A percentile compares a stretch with the other conserved stretches of the same genome.
These are phyloP conservation scores for Podotricha telesiphe DNA, from an alignment of 2,888 invertebrate genomes.

Conservation along the genomic window DNA sequence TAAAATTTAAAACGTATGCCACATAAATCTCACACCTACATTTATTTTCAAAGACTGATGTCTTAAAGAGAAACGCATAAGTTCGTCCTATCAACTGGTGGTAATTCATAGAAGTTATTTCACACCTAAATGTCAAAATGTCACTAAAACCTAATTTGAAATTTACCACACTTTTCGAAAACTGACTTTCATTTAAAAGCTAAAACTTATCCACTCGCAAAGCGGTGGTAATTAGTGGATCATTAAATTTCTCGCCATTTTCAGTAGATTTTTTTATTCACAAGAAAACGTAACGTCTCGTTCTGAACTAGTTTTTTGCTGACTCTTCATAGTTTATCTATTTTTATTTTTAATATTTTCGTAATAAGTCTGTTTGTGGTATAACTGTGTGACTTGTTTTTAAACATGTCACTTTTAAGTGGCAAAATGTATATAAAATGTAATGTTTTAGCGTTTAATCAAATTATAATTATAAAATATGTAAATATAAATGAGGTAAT, in stretches of 20 bases:
- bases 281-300: slow-evolving; percentile 32
- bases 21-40: not conserved
- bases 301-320: slow-evolving; percentile 25
- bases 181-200: slow-evolving; percentile 25
- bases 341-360: slow-evolving; percentile 22
- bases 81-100: not conserved
- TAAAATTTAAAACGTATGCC: slow-evolving; percentile 9
- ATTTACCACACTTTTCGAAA: slow-evolving; percentile 18
- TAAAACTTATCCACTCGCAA: slow-evolving; percentile 34
- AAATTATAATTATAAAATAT: too few species aligned
- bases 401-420: not conserved
- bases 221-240: slow-evolving; percentile 42
- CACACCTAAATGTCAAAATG: slow-evolving; percentile 4
- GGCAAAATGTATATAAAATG: too few species aligned
- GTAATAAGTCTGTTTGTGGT: not conserved
- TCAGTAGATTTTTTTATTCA: slow-evolving; percentile 31
- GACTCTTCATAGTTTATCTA: slow-evolving; percentile 15
- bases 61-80: not conserved
- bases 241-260: slow-evolving; percentile 40
- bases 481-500: too few species aligned
- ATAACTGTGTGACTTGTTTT: not conserved
- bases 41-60: not conserved
- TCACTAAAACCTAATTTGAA: slow-evolving; percentile 23
- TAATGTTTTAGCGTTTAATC: too few species aligned
- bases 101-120: not conserved